These are phyloP conservation scores for Halichoerus grypus DNA, from an alignment of 2,113 vertebrate genomes.

Conservation along the genomic window DNA sequence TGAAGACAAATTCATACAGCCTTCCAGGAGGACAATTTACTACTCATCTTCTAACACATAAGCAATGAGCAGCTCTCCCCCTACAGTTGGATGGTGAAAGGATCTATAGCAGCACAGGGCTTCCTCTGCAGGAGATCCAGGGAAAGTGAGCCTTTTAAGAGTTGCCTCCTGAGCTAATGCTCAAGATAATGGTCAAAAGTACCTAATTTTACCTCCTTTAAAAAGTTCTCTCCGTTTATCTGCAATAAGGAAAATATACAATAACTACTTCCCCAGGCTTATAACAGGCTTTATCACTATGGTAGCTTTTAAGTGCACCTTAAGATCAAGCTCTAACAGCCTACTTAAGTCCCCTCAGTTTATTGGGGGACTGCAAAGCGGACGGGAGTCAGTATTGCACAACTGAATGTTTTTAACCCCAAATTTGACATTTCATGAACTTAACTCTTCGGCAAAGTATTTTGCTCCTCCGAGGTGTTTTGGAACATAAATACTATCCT, in stretches of 20 bases:
- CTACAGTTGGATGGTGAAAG: neutral
- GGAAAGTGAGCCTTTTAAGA: neutral
- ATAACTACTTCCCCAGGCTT: neutral
- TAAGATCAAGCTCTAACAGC: neutral
- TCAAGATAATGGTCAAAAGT: neutral
- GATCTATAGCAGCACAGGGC: neutral
- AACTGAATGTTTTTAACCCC: neutral
- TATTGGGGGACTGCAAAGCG: neutral
- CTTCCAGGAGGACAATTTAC: neutral
- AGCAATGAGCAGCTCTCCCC: neutral
- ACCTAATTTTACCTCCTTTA: neutral
- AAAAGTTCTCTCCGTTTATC: neutral
- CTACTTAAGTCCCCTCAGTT: neutral
- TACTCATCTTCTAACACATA: neutral
- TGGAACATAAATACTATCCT: neutral
- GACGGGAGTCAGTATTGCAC: neutral
- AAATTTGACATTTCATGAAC: neutral
- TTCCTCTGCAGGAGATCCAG: neutral
- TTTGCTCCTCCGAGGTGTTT: neutral
- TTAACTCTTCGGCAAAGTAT: conserved; percentile 3
- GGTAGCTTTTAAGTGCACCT: neutral
- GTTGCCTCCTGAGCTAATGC: neutral
- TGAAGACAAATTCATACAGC: neutral
- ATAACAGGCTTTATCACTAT: neutral
- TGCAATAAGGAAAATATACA: neutral